Conservation (phyloP, 2,888 invertebrate genomes). For the Timema cristinae region DNA sequence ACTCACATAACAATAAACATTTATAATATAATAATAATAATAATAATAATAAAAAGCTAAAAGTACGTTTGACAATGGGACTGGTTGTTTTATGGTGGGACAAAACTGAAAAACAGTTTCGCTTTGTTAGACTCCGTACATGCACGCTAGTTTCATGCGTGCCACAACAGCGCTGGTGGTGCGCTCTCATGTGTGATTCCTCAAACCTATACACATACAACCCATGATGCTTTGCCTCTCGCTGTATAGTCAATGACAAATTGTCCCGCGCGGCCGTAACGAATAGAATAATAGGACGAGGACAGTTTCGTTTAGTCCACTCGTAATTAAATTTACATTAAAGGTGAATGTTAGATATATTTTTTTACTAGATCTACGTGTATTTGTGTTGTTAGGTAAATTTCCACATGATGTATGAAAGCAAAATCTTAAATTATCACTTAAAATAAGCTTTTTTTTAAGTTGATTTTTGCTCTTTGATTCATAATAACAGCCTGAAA, state of each 20-base stretch:
- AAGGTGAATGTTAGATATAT: too few relatives aligned
- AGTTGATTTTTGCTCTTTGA: too few relatives aligned
- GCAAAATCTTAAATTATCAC: too few relatives aligned
- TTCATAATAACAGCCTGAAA: too few relatives aligned
- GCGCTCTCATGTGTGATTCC: slow-evolving; percentile 25
- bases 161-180: slow-evolving; percentile 19
- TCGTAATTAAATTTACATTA: too few relatives aligned
- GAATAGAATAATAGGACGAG: too few relatives aligned
- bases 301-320: too few relatives aligned
- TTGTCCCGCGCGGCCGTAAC: neutral
- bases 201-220: slow-evolving; percentile 14
- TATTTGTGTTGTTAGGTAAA: too few relatives aligned
- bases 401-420: too few relatives aligned
- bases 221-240: too few relatives aligned
- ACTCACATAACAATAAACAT: neutral
- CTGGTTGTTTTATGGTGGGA: slow-evolving; percentile 22
- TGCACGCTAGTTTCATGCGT: slow-evolving; percentile 3
- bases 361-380: too few relatives aligned
- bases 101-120: slow-evolving; percentile 20
- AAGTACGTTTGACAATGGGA: slow-evolving; percentile 8
- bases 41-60: neutral
- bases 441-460: too few relatives aligned
- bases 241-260: slow-evolving; percentile 9
- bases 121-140: slow-evolving; percentile 23
- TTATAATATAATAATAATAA: slow-evolving; percentile 2